A percentile compares a stretch with the other conserved stretches of the same genome.
These are phyloP conservation scores for Ceriagrion tenellum DNA, from an alignment of 2,888 invertebrate species.

Conservation along the genomic window DNA sequence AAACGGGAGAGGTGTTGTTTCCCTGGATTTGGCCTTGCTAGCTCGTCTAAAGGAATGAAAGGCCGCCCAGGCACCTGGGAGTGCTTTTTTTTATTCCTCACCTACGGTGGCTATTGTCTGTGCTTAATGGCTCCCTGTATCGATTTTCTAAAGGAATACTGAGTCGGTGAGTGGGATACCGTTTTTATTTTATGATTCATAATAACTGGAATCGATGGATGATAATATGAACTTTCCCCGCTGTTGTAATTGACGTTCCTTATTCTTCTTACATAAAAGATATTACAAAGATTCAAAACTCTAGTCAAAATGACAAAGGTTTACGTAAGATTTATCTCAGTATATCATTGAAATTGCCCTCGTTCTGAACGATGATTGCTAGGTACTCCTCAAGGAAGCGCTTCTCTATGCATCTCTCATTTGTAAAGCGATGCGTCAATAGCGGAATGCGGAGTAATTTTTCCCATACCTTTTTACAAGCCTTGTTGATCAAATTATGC, in stretches of 20 bases:
- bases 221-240: not conserved
- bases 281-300: no score
- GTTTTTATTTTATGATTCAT: not conserved
- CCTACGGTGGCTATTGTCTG: not conserved
- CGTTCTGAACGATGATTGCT: no score
- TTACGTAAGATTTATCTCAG: no score
- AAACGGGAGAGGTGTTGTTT: conserved; percentile 2
- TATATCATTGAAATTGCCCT: no score
- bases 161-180: not conserved
- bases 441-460: no score
- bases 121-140: not conserved
- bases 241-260: not conserved
- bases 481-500: no score
- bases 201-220: not conserved
- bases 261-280: not conserved
- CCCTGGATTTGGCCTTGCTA: not conserved
- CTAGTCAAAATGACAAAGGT: no score
- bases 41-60: not conserved
- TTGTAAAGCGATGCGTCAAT: no score
- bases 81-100: not conserved
- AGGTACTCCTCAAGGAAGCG: no score
- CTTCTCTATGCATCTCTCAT: no score
- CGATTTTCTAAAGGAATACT: not conserved
- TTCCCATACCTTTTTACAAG: no score
- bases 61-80: not conserved